Base-by-base conservation (phyloP, 2,113 vertebrate genomes). In the Hippocampus abdominalis region DNA sequence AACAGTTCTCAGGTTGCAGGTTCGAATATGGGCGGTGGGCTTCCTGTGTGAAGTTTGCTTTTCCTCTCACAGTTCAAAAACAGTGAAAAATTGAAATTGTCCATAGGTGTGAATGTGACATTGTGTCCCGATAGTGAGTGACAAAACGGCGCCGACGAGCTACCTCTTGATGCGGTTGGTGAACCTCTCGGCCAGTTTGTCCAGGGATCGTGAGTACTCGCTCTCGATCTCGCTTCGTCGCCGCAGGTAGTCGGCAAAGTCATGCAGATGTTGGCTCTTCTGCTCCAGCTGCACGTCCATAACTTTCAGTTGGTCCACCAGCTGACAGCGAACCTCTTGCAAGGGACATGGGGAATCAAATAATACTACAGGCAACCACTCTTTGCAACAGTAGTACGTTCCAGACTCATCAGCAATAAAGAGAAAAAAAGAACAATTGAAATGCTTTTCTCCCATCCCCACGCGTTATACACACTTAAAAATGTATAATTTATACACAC, bases 171-270 rank as follows among this genome's bases (percentile, higher is more conserved):
- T 91, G 75, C 83, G 92, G 57, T 91, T 81, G 0, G 90, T 89
- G 76, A 94, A 95, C 46, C 87, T 89, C 59, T 96, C 95, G 0
- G 92, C 87, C 4, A 96, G 89, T 75, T 93, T 95, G n/a, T 96
- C 95, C 59, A 96, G 84, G 1, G 93, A 93, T 2, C 94, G 93
- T 0, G 94, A 91, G 20, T 96, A 95, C 71, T 96, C 95, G 4
- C 90, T 91, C 83, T 95, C 95, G 54, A 96, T 91, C 79, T 96
- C 95, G 0, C 94, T 90, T 4, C 94, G 90, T 13, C 95, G 90
- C 21, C 93, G 91, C 77, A 95, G 87, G 81, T 94, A 95, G 42
- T 96, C 95, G 0, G 84, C 86, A 84, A 96, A 83, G 61, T 96
- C 95, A 84, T 95, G 95, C 59, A 96, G 89, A 76, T 94, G 87